Evolutionary conservation across 2,888 invertebrate species (phyloP).

Genomic region (Patella depressa): DNA sequence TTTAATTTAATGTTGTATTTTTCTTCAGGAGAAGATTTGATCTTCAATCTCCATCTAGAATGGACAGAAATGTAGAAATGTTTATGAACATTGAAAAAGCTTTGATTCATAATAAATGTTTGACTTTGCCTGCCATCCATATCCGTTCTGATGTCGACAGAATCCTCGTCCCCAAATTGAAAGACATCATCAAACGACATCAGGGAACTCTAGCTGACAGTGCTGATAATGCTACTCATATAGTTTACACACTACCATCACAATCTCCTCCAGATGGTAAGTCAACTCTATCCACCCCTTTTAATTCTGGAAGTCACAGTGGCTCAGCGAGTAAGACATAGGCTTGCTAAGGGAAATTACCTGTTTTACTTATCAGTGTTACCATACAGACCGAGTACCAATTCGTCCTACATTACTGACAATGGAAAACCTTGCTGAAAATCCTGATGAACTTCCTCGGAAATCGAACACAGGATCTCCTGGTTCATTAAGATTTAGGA

Average conservation of each 20-base stretch:
- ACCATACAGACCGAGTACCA: too few relatives aligned
- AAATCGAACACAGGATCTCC: too few relatives aligned
- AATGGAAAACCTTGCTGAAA: too few relatives aligned
- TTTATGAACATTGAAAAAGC: slow-evolving; percentile 78
- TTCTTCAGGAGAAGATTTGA: slow-evolving; percentile 80
- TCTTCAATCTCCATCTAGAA: slow-evolving; percentile 87
- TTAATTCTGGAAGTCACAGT: too few relatives aligned
- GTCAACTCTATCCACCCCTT: neutral
- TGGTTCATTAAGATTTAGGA: too few relatives aligned
- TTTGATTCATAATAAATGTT: slow-evolving; percentile 84
- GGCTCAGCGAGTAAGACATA: too few relatives aligned
- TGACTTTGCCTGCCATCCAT: slow-evolving; percentile 83
- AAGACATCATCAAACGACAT: slow-evolving; percentile 89
- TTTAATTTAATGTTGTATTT: neutral
- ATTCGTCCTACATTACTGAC: too few relatives aligned
- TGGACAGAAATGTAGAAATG: slow-evolving; percentile 94
- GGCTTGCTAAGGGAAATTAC: too few relatives aligned
- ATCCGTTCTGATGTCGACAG: slow-evolving; percentile 84
- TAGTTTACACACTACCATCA: slow-evolving; percentile 82
- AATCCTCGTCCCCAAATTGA: slow-evolving; percentile 81
- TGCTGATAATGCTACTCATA: slow-evolving; percentile 92
- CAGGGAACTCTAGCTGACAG: slow-evolving; percentile 85
- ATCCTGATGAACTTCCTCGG: too few relatives aligned
- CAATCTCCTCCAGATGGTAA: slow-evolving; percentile 55
- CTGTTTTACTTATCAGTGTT: too few relatives aligned